phyloP scores from a whole-genome alignment of 2,797 vertebrate species.

The Coendou prehensilis region DNA sequence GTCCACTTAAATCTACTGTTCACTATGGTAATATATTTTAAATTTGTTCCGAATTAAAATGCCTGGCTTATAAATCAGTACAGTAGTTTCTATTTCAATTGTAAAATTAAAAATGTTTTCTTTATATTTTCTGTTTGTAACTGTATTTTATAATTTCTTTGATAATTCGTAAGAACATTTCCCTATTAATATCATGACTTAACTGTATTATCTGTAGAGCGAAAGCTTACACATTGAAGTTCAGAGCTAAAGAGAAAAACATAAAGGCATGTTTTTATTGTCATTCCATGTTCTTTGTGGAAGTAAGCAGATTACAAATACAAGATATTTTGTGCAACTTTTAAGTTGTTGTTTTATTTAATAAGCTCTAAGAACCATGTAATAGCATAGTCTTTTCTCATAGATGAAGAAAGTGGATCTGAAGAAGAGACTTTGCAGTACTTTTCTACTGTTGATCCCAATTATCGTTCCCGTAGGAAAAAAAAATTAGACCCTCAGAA shows the following conservation, averaged over 20 bases:
- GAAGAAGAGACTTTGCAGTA: constrained; percentile 96
- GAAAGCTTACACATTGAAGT: not conserved
- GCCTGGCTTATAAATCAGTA: not conserved
- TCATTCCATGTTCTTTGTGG: not conserved
- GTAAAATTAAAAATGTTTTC: constrained; percentile 45
- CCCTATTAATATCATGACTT: not conserved
- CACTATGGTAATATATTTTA: constrained; percentile 93
- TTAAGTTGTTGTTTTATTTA: not conserved
- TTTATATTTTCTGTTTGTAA: constrained; percentile 39
- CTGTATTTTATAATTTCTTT: constrained; percentile 4
- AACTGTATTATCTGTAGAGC: not conserved
- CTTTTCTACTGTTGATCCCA: constrained; percentile 93
- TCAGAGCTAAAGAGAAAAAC: constrained; percentile 30
- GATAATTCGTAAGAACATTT: constrained; percentile 16
- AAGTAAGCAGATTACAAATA: constrained; percentile 11
- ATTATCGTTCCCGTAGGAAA: constrained; percentile 94
- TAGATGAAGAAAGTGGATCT: constrained; percentile 98
- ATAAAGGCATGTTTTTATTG: not conserved
- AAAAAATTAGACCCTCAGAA: constrained; percentile 94
- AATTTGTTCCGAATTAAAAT: constrained; percentile 67
- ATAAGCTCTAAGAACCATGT: constrained; percentile 36
- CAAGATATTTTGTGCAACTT: not conserved
- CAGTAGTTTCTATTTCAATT: constrained; percentile 30
- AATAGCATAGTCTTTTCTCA: constrained; percentile 63
- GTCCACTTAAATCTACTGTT: constrained; percentile 94